A percentile compares a stretch with the other conserved stretches of the same genome.
Conservation (phyloP, 2,797 vertebrate species). For the Danionella dracula region DNA sequence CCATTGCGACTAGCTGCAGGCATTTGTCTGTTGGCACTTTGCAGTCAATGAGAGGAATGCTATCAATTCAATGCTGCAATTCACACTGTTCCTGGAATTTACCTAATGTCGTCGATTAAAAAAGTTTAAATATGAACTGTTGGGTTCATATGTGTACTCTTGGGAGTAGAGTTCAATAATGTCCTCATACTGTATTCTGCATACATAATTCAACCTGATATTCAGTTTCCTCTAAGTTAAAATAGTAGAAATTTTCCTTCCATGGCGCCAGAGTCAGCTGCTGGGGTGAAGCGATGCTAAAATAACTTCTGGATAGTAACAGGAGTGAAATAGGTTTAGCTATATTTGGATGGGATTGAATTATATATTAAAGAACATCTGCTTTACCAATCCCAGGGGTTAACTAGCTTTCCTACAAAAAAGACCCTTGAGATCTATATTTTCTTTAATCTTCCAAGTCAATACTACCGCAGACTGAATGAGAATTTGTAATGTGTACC, state of each 20-base stretch:
- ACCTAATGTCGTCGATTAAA: not conserved
- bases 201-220: slow-evolving; percentile 40
- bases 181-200: too few species aligned
- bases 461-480: not conserved
- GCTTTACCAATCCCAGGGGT: slow-evolving; percentile 13
- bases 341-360: slow-evolving; percentile 59
- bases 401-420: not conserved
- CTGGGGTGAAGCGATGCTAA: slow-evolving; percentile 56
- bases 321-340: slow-evolving; percentile 47
- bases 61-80: slow-evolving; percentile 18
- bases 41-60: slow-evolving; percentile 41
- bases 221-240: slow-evolving; percentile 65
- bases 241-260: slow-evolving; percentile 59
- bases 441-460: not conserved
- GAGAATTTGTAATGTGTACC: not conserved
- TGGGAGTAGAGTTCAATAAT: too few species aligned
- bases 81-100: not conserved
- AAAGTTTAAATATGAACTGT: not conserved
- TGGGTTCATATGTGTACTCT: too few species aligned
- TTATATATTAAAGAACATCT: slow-evolving; percentile 42
- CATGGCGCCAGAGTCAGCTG: slow-evolving; percentile 66
- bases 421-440: not conserved
- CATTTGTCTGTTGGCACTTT: slow-evolving; percentile 23
- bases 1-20: slow-evolving; percentile 43
- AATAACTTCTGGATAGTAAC: slow-evolving; percentile 57